These are phyloP conservation scores for Hippopotamus amphibius DNA, from an alignment of 2,113 vertebrate genomes.

Conservation along the genomic window DNA sequence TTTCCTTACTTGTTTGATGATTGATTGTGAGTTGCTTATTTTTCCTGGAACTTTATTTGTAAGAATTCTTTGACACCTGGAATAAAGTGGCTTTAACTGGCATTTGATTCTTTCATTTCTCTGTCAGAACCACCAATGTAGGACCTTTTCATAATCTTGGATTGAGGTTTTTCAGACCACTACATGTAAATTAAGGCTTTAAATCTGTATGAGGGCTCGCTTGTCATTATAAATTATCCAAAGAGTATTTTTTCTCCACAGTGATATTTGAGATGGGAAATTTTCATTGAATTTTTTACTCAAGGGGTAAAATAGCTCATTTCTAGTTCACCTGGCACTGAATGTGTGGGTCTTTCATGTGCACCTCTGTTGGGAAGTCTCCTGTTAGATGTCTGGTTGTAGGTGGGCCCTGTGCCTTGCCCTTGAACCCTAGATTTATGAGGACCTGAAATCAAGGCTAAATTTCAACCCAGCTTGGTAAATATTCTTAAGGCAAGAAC, in stretches of 20 bases:
- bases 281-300: not conserved
- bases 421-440: slow-evolving; percentile 13
- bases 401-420: not conserved
- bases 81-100: not conserved
- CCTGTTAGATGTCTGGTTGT: not conserved
- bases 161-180: not conserved
- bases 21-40: not conserved
- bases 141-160: not conserved
- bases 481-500: not conserved
- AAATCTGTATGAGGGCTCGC: not conserved
- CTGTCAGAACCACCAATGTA: not conserved
- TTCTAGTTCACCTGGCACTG: not conserved
- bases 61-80: not conserved
- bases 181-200: not conserved
- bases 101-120: not conserved
- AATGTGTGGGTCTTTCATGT: not conserved
- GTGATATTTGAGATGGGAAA: not conserved
- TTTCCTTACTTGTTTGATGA: slow-evolving; percentile 3
- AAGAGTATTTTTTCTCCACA: not conserved
- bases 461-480: not conserved
- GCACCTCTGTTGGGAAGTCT: not conserved
- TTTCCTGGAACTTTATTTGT: not conserved
- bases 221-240: not conserved
- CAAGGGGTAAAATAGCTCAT: not conserved
- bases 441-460: not conserved